A percentile compares a stretch with the other conserved stretches of the same genome.
Evolutionary conservation across 2,888 invertebrate genomes (phyloP).

Genomic region (Philhelius pedissequus): DNA sequence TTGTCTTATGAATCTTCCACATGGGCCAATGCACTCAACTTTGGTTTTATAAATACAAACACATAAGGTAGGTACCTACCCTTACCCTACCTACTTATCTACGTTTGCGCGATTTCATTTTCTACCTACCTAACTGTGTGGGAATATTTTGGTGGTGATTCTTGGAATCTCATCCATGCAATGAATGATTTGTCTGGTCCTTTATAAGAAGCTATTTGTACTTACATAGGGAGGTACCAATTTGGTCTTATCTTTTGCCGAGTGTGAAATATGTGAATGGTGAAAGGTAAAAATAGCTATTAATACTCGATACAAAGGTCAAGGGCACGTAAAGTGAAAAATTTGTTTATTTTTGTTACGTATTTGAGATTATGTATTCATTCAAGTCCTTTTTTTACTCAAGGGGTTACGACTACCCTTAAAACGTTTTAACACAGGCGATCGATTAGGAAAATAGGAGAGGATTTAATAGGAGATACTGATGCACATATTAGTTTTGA

Average conservation of each 20-base stretch:
- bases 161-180: slow-evolving; percentile 45
- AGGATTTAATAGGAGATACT: too few relatives aligned
- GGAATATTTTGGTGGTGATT: slow-evolving; percentile 61
- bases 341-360: not conserved
- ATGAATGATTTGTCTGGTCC: slow-evolving; percentile 50
- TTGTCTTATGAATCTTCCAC: not conserved
- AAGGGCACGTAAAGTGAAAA: slow-evolving; percentile 7
- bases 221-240: too few relatives aligned
- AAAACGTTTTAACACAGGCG: too few relatives aligned
- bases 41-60: not conserved
- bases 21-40: not conserved
- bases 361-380: too few relatives aligned
- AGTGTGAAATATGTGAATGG: slow-evolving; percentile 1
- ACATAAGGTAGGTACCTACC: not conserved
- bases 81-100: not conserved
- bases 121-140: slow-evolving; percentile 53
- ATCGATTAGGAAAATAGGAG: too few relatives aligned
- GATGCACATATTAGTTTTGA: too few relatives aligned
- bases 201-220: not conserved
- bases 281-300: not conserved
- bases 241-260: slow-evolving; percentile 21
- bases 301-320: not conserved
- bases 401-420: too few relatives aligned
- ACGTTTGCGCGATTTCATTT: too few relatives aligned
- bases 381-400: too few relatives aligned